phyloP scores from a whole-genome alignment of 2,113 vertebrate species.

The Todiramphus chloris region DNA sequence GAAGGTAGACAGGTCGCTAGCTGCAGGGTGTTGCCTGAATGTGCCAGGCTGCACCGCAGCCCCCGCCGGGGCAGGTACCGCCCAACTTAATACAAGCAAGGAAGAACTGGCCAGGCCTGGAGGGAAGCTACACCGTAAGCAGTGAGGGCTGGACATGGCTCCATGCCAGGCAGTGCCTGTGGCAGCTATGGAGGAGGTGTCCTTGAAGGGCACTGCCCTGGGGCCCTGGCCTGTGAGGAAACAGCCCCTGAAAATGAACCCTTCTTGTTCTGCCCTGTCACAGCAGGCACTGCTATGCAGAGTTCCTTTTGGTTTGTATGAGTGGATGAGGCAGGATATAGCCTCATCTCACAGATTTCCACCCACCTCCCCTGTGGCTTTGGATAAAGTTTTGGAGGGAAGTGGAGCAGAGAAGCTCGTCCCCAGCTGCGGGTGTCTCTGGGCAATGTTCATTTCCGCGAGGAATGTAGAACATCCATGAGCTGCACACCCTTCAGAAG shows the following conservation, averaged over 20 bases:
- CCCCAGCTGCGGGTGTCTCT: rapidly evolving
- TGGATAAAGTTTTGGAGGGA: not conserved
- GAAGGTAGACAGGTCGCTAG: not conserved
- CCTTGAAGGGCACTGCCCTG: not conserved
- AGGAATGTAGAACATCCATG: rapidly evolving
- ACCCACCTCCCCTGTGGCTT: not conserved
- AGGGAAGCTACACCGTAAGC: not conserved
- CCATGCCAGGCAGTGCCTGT: not conserved
- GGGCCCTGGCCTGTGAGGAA: not conserved
- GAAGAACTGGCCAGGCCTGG: not conserved
- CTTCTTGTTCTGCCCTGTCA: not conserved
- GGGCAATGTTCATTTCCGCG: not conserved
- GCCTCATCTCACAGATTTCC: not conserved
- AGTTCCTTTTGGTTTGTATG: rapidly evolving
- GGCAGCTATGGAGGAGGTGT: not conserved
- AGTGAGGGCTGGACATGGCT: not conserved
- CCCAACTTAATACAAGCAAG: rapidly evolving
- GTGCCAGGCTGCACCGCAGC: not conserved
- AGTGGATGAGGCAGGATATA: not conserved
- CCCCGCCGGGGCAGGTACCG: not conserved
- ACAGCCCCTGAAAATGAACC: not conserved
- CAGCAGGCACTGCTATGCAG: not conserved
- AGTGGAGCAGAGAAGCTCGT: not conserved
- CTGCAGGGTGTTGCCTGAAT: not conserved
- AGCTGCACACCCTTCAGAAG: not conserved